Evolutionary conservation across 2,797 vertebrate genomes (phyloP), one percentile per base, ranked within the genome.

Genomic region (Acanthurus lineatus): DNA sequence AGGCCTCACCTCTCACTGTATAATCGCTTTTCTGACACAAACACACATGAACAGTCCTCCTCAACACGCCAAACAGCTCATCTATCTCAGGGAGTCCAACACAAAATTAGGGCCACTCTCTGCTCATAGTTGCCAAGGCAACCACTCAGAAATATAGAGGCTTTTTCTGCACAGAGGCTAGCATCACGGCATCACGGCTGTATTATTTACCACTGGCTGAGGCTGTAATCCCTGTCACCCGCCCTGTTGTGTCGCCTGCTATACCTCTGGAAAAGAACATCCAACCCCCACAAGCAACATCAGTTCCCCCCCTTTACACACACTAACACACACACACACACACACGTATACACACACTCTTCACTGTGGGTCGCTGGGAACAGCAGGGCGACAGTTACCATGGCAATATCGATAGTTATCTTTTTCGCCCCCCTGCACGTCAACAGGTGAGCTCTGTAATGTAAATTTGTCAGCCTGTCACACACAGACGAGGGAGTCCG

Each of bases 111-210:
- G 91, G 89, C 90, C 89, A 86, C 88, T 88, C 76, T 85, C 83
- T 81, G 87, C 88, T 88, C 90, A 80, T 62, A 77, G 93, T 94
- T 94, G 83, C 93, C 92, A 60, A 71, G 93, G 93, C 87, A 92
- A 94, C 93, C 66, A 47, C 80, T 89, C 73, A 49, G 89, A 81
- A 86, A 86, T 83, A 86, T 28, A 16, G 62, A 73, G 87, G 87
- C 57, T n/a, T 89, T 84, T 63, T 67, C 69, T 70, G 81, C 73
- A 49, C 77, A 17, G 78, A 67, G 73, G 82, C 69, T 5, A 73
- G 28, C 28, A 28, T 28, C 28, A 28, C 28, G 28, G 78, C 90
- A 68, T 76, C 85, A 7, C 47, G 86, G 89, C 48, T 53, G 58
- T 61, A 71, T 89, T 91, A 89, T 90, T 91, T 80, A 89, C 86